These are phyloP conservation scores for Pangasianodon gigas DNA, from an alignment of 2,113 vertebrate species.

Conservation along the genomic window DNA sequence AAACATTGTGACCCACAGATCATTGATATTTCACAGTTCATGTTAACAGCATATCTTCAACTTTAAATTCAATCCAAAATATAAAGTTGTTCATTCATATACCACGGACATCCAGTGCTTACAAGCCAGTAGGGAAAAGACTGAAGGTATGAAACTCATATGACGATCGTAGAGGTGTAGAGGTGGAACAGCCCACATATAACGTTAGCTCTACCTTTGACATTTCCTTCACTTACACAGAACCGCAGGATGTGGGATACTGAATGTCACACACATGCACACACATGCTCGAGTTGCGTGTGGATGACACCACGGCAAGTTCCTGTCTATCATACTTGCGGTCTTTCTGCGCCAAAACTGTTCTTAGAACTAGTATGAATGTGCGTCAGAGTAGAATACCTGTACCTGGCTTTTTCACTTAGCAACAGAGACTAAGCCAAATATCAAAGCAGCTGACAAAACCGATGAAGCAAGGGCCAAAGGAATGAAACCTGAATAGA, in stretches of 20 bases:
- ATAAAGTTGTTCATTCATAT: neutral
- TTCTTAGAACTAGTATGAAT: neutral
- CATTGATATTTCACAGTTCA: neutral
- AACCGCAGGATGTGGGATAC: neutral
- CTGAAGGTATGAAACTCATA: neutral
- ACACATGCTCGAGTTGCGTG: neutral
- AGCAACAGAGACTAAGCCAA: neutral
- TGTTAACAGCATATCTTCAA: neutral
- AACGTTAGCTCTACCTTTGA: neutral
- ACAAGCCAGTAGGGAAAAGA: neutral
- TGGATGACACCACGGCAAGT: slow-evolving; percentile 24
- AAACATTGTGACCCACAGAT: neutral
- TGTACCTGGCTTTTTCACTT: neutral
- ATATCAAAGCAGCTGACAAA: neutral
- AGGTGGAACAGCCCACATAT: neutral
- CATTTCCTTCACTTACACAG: neutral
- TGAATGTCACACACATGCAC: slow-evolving; percentile 30
- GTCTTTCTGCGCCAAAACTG: slow-evolving; percentile 14
- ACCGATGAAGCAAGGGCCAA: neutral
- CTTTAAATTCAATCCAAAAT: neutral
- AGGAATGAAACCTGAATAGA: neutral
- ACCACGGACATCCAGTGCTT: neutral
- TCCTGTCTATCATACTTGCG: slow-evolving; percentile 28
- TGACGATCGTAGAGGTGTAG: neutral
- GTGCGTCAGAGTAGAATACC: slow-evolving; percentile 31